Evolutionary conservation across 2,888 invertebrate genomes (phyloP), one percentile per base, ranked within the genome.

Genomic region (Orthosia gracilis): DNA sequence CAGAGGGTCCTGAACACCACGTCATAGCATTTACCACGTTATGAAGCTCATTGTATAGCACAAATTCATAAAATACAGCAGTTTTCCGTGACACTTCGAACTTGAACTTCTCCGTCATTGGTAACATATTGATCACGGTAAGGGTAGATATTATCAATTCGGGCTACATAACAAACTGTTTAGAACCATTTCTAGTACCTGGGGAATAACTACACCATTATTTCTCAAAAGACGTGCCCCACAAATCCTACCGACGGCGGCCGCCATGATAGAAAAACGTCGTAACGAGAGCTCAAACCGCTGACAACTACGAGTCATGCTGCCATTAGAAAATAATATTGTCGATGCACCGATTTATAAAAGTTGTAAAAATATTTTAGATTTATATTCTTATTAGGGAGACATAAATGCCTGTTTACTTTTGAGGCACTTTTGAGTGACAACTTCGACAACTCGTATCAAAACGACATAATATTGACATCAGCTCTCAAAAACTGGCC

Each of bases 231-330:
- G 97, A 95, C 98, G 97, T 94, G 98, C 97, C 97, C 98, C 98
- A 97, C 97, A 98, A 97, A 98, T 97, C 97, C 98, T 97, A 97
- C 98, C 98, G 95, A 98, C 97, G 95, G 98, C 97, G 96, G 98
- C 98, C 97, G 98, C 98, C 98, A 98, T 98, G 97, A 97, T 98
- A 97, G 97, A 92, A 94, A 96, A 96, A 95, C 96, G 95, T 95
- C 95, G 94, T 89, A 93, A 91, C 93, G 94, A 95, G 93, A 92
- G 93, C 92, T 90, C 88, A 92, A 90, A 88, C 87, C 84, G 91
- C 85, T 95, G 96, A 95, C 96, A 93, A 93, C 90, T 92, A 90
- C 80, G 21, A 54, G 78, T 78, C 81, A 80, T 26, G 87, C 87
- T 92, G 92, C 92, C 92, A 91, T 88, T 81, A 31, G 52, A 87